A percentile compares a stretch with the other conserved stretches of the same genome.
Evolutionary conservation across 2,113 vertebrate species (phyloP).

Genomic region (Pelecanoides urinatrix): DNA sequence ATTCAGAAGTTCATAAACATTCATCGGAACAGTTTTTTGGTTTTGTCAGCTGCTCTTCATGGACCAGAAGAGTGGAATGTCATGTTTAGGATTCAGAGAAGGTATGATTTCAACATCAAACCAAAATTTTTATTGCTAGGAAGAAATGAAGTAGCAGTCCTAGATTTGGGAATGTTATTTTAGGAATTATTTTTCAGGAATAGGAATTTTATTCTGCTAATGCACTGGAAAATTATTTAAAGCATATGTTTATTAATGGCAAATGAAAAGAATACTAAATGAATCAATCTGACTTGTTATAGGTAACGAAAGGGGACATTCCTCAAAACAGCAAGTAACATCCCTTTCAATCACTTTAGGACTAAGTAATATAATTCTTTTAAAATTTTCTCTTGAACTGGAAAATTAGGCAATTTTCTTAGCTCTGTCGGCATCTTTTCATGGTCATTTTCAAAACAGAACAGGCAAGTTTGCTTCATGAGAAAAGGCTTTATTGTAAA

Average conservation of each 20-base stretch:
- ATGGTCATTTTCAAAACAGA: background rate
- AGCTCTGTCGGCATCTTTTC: background rate
- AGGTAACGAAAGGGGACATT: background rate
- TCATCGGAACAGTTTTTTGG: constrained; percentile 89
- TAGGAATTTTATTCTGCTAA: constrained; percentile 23
- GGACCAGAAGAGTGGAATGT: constrained; percentile 78
- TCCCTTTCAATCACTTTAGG: background rate
- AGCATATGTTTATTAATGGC: background rate
- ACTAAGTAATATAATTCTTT: background rate
- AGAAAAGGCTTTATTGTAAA: background rate
- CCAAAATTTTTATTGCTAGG: background rate
- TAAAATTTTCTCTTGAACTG: background rate
- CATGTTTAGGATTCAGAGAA: constrained; percentile 84
- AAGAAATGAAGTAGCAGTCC: background rate
- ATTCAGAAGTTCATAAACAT: constrained; percentile 83
- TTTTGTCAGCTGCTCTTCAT: constrained; percentile 82
- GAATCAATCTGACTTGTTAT: background rate
- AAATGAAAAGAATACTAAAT: background rate
- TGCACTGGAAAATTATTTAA: background rate
- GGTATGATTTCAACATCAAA: constrained; percentile 70
- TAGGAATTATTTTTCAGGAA: background rate
- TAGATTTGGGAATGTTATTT: background rate
- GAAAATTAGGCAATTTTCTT: background rate
- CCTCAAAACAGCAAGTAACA: background rate
- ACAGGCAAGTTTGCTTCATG: background rate